Base-by-base conservation (phyloP, 1,140 invertebrate species). In the Drosophila jambulina region DNA sequence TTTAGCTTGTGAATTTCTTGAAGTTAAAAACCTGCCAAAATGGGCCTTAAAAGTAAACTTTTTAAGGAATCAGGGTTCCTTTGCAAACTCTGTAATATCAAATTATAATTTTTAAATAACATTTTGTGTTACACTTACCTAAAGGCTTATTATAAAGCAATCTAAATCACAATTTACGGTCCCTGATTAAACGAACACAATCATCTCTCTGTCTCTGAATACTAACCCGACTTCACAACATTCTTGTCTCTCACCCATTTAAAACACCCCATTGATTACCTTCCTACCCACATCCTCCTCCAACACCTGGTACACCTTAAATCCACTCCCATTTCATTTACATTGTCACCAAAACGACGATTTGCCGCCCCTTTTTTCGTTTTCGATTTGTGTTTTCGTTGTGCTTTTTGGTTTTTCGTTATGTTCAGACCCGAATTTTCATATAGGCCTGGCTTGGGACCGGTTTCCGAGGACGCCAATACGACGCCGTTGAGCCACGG, bases 371-470 rank as follows among this genome's bases (percentile, higher is more conserved):
- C 74, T 93, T 92, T 93, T 93, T 87, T 87, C 78, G 65, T 80
- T 85, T 80, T 82, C 48, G 34, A 68, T 57, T 78, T 82, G 53
- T 34, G 40, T 77, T 81, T 46, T 46, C 78, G 32, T 70, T 42
- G 19, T 21, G 42, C 10, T 79, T 59, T 81, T 90, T 62, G 58
- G 80, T 78, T 77, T 85, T 67, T 75, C 80, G 62, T 82, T 91
- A 93, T 91, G 91, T 94, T 78, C 94, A 95, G 95, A 95, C 96
- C 96, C 94, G 96, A 97, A 95, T 96, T 97, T 95, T 96, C 96
- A 96, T 97, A 96, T 95, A 97, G 96, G 94, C 96, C 96, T 75
- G 95, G 95, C n/a, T 91, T 95, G 86, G 93, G 94, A 82, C 94
- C 94, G 32, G 93, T 95, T 29, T 93, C 94, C 21, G 94, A 94